phyloP scores from a whole-genome alignment of 2,113 vertebrate genomes.

The Chaenocephalus aceratus region DNA sequence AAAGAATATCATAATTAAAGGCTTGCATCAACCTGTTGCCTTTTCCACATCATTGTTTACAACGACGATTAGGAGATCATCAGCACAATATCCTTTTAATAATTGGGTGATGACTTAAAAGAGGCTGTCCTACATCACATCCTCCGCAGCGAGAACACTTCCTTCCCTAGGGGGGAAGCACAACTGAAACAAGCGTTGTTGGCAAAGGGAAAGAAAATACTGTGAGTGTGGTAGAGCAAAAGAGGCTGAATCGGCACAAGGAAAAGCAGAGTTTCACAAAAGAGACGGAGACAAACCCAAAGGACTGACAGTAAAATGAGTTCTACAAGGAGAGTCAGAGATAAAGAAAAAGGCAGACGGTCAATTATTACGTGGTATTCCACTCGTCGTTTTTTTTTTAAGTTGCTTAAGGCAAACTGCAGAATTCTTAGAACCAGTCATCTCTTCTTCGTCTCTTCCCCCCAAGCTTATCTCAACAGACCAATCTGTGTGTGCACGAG shows the following conservation, averaged over 20 bases:
- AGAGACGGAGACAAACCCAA: background rate
- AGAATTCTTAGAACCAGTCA: background rate
- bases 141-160: background rate
- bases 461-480: background rate
- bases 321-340: background rate
- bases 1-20: background rate
- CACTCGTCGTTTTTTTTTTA: background rate
- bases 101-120: background rate
- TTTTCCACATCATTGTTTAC: background rate
- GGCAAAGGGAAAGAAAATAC: background rate
- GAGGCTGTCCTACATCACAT: background rate
- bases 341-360: background rate
- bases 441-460: background rate
- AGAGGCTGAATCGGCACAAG: background rate
- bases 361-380: background rate
- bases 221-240: slow-evolving; percentile 8
- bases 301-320: background rate
- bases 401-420: slow-evolving; percentile 11
- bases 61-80: background rate
- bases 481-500: background rate
- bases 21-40: background rate
- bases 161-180: background rate
- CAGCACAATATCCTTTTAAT: background rate
- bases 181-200: slow-evolving; percentile 4
- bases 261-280: slow-evolving; percentile 6